A percentile compares a stretch with the other conserved stretches of the same genome.
These are phyloP conservation scores for Falco berigora DNA, from an alignment of 2,797 vertebrate species.

Conservation along the genomic window DNA sequence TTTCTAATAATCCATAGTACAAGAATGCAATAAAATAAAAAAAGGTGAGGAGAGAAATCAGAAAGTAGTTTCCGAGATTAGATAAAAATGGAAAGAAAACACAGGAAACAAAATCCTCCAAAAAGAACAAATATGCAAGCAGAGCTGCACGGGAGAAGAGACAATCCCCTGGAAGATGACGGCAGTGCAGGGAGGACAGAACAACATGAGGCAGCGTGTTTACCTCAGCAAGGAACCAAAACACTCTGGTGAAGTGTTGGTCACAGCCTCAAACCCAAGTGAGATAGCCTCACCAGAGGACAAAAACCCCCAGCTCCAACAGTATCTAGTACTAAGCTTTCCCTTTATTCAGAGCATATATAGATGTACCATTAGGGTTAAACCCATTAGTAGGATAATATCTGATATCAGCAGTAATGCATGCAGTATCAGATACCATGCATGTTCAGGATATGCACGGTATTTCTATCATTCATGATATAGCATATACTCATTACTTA, in stretches of 20 bases:
- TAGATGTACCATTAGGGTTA: neutral
- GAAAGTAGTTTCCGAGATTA: neutral
- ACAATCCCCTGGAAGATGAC: neutral
- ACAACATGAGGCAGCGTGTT: neutral
- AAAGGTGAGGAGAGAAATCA: neutral
- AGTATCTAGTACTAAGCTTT: neutral
- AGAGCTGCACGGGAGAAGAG: neutral
- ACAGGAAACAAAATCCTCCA: neutral
- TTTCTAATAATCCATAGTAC: neutral
- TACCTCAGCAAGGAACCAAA: neutral
- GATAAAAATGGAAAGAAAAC: neutral
- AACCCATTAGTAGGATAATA: neutral
- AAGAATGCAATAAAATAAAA: neutral
- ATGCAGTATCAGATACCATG: rapidly evolving
- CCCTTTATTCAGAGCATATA: neutral
- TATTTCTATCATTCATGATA: neutral
- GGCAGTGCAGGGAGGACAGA: neutral
- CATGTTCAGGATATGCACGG: neutral
- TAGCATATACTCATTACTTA: neutral
- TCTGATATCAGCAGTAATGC: neutral
- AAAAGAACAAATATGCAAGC: neutral
- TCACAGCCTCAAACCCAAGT: neutral
- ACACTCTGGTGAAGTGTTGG: neutral
- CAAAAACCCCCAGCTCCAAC: neutral
- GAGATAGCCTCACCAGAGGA: neutral